Conservation (phyloP, 2,888 invertebrate species). For the Chromoteleia sp. region DNA sequence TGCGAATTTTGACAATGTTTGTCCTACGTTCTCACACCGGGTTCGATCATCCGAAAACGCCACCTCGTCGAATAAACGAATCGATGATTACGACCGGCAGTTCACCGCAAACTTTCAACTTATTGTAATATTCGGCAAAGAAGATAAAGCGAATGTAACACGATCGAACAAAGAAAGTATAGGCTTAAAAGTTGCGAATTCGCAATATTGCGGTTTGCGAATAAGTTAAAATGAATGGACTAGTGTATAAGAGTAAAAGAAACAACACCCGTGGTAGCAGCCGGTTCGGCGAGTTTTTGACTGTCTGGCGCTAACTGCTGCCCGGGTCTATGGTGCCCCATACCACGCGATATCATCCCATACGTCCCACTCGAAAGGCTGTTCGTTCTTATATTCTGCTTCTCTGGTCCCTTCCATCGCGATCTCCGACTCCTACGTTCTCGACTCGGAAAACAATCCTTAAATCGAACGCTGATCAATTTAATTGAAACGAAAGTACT, state of each 20-base stretch:
- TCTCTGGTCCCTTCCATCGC: constrained; percentile 70
- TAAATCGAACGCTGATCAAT: constrained; percentile 20
- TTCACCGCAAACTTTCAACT: constrained; percentile 24
- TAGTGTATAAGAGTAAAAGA: constrained; percentile 64
- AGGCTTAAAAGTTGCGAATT: constrained; percentile 60
- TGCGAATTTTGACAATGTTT: background rate
- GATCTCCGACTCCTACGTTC: constrained; percentile 58
- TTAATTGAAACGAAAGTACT: constrained; percentile 21
- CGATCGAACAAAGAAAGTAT: constrained; percentile 67
- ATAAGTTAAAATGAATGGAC: constrained; percentile 72
- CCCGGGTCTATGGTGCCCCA: constrained; percentile 70
- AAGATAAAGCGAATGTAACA: constrained; percentile 42
- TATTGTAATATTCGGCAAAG: constrained; percentile 40
- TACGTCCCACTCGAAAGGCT: constrained; percentile 70
- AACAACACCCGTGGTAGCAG: constrained; percentile 71
- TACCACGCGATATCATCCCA: constrained; percentile 75
- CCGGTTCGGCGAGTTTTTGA: constrained; percentile 82
- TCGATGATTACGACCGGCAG: constrained; percentile 25
- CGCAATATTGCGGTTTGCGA: constrained; percentile 64
- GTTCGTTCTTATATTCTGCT: constrained; percentile 40
- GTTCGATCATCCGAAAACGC: constrained; percentile 19
- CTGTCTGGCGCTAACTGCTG: constrained; percentile 81
- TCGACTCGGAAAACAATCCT: constrained; percentile 32
- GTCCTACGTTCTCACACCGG: background rate
- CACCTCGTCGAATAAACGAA: constrained; percentile 24